These are phyloP conservation scores for Drosophila arizonae DNA, from an alignment of 1,140 invertebrate genomes.

Conservation along the genomic window DNA sequence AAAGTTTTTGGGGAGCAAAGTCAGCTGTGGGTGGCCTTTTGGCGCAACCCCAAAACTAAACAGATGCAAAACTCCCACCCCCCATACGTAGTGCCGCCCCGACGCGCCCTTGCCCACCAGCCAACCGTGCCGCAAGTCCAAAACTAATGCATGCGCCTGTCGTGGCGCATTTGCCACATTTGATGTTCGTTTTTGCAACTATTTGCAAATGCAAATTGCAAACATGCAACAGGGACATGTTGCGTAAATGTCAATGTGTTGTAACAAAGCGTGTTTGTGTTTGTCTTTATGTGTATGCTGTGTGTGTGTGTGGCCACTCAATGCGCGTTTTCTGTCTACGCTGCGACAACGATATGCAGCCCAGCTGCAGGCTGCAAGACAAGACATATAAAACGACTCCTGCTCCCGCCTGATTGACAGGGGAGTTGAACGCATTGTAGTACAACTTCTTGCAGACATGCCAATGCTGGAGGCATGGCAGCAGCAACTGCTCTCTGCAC, in stretches of 20 bases:
- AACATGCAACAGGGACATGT: conserved; percentile 81
- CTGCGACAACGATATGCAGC: conserved; percentile 25
- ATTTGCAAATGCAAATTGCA: conserved; percentile 81
- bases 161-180: conserved; percentile 66
- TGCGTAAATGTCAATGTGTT: conserved; percentile 78
- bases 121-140: not conserved
- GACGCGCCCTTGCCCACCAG: too few relatives aligned
- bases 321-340: conserved; percentile 41
- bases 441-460: conserved; percentile 3
- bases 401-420: conserved; percentile 39
- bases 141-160: conserved; percentile 18
- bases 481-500: too few relatives aligned
- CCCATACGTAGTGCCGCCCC: not conserved
- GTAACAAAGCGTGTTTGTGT: conserved; percentile 23
- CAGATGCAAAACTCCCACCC: conserved; percentile 9
- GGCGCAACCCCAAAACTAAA: conserved; percentile 14
- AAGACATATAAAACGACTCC: conserved; percentile 12
- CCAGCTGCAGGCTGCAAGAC: too few relatives aligned
- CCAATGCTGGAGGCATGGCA: conserved; percentile 27
- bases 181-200: conserved; percentile 81
- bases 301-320: conserved; percentile 30
- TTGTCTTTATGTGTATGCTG: conserved; percentile 1
- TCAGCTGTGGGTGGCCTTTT: conserved; percentile 35
- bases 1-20: conserved; percentile 64
- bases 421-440: conserved; percentile 7